Base-by-base conservation (phyloP, 2,888 invertebrate species). In the Tetramorium bicarinatum region DNA sequence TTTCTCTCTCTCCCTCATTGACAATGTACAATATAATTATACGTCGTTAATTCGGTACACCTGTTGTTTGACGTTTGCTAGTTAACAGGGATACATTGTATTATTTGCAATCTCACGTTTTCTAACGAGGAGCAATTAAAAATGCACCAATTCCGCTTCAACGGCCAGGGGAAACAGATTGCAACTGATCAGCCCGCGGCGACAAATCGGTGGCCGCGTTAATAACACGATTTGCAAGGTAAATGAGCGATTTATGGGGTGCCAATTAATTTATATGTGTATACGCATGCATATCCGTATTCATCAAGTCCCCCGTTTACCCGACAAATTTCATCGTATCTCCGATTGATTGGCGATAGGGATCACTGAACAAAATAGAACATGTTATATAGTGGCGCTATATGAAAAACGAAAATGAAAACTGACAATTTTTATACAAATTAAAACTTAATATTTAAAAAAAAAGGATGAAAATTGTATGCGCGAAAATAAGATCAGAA, bases 191-290 rank as follows among this genome's bases (percentile, higher is more conserved):
- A 49, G 69, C 47, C 52, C 47, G 66, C 52, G 41, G 25, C 81
- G 76, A 82, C 85, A 85, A 85, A 82, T 74, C 74, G 74, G 66
- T 38, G 77, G 49, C 29, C 38, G 71, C 77, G 77, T 81, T 85
- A 87, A 87, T 85, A 85, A 83, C 81, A 67, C 66, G 79, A 69
- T 66, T 44, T 71, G 81, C 71, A 82, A 82, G 67, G 79, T 82
- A 74, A 67, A 67, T 54, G 71, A 59, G 52, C 82, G 87, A 87
- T 87, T 87, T 82, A 86, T 87, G 79, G 59, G 77, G 59, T 75
- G 64, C 84, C 84, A 87, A 86, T 87, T 87, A 87, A 87, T 82
- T 8, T 67, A 69, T 59, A 64, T 71, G 56, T 44, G 25, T 64
- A 54, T 44, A 56, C 29, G 47, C 66, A 72, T 38, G 25, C 29